These are phyloP conservation scores for Clarias platycephalus DNA, from an alignment of 2,797 vertebrate species.

Conservation along the genomic window DNA sequence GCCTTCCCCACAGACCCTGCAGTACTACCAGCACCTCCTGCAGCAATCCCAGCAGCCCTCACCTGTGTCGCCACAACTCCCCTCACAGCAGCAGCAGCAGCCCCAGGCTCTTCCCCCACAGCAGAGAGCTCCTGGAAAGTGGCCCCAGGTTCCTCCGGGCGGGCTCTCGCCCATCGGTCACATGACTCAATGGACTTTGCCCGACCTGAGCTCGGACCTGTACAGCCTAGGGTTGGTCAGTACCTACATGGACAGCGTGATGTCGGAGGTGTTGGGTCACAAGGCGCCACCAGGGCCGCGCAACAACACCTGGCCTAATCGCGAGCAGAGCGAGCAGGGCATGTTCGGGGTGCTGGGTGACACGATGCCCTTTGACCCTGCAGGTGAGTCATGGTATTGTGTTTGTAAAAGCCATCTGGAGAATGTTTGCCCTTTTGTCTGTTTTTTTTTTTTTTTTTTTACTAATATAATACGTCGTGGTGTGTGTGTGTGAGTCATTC, in stretches of 20 bases:
- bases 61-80: conserved; percentile 68
- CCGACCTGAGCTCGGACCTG: conserved; percentile 92
- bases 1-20: conserved; percentile 74
- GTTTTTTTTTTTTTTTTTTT: not conserved
- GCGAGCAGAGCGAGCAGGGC: conserved; percentile 89
- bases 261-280: conserved; percentile 96
- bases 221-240: conserved; percentile 97
- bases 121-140: conserved; percentile 85
- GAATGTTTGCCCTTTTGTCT: not conserved
- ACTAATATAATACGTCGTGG: not conserved
- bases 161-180: conserved; percentile 85
- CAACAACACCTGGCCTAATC: conserved; percentile 99
- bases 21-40: conserved; percentile 92
- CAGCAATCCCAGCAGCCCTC: conserved; percentile 74
- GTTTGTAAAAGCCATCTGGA: not conserved
- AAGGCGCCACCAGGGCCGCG: conserved; percentile 94
- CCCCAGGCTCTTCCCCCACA: conserved; percentile 74
- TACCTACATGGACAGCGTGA: conserved; percentile 96
- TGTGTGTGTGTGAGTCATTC: not conserved
- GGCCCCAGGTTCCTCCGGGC: conserved; percentile 82
- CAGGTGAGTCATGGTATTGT: conserved; percentile 76
- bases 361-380: conserved; percentile 94
- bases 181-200: conserved; percentile 88
- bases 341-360: conserved; percentile 84
- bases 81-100: conserved; percentile 70